Evolutionary conservation across 1,140 invertebrate genomes (phyloP).

Genomic region (Hydropsyche tenuis): DNA sequence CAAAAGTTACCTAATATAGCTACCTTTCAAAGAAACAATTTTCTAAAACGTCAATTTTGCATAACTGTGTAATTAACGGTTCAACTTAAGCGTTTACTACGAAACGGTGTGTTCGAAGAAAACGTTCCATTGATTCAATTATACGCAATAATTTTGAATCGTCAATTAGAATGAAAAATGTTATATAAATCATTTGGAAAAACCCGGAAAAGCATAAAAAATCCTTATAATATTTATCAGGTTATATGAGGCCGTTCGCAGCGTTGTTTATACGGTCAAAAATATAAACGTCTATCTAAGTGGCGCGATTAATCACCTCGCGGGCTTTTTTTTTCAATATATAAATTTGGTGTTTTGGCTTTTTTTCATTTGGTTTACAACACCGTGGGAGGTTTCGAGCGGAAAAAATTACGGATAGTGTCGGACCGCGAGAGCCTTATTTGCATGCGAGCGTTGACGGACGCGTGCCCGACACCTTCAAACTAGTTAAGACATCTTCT

Average conservation of each 20-base stretch:
- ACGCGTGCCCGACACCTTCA: too few relatives aligned
- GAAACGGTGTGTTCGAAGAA: too few relatives aligned
- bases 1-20: too few relatives aligned
- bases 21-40: too few relatives aligned
- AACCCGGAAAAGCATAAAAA: neutral
- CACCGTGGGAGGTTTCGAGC: neutral
- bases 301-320: constrained; percentile 25
- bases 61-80: too few relatives aligned
- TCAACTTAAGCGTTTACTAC: too few relatives aligned
- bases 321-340: neutral
- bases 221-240: neutral
- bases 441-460: constrained; percentile 1
- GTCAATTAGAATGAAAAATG: too few relatives aligned
- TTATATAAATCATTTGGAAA: neutral
- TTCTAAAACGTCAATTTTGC: too few relatives aligned
- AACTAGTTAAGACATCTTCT: too few relatives aligned
- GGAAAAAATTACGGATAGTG: neutral
- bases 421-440: neutral
- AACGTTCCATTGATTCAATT: too few relatives aligned
- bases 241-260: too few relatives aligned
- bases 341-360: neutral
- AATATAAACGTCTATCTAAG: constrained; percentile 28
- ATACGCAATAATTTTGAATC: too few relatives aligned
- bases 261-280: neutral
- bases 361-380: neutral